Percentiles rank a stretch among this genome's conserved stretches.
Conservation (phyloP, 2,113 vertebrate species). For the Trochalopteron elliotii region DNA sequence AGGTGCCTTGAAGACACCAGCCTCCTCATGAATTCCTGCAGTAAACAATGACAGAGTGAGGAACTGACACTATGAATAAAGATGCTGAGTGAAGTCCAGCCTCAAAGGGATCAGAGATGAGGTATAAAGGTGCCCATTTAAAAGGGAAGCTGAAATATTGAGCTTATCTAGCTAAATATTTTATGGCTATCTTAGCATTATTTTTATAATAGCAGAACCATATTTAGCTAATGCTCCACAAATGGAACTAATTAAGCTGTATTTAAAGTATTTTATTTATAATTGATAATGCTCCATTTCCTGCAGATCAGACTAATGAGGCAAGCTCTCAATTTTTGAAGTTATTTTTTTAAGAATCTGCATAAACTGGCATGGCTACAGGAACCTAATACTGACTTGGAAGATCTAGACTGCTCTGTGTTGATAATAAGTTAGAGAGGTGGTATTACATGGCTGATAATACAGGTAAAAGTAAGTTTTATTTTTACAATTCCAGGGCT, state of each 20-base stretch:
- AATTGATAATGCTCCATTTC: slow-evolving; percentile 18
- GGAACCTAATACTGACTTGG: background rate
- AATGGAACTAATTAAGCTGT: slow-evolving; percentile 3
- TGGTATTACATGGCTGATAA: background rate
- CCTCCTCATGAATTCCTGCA: background rate
- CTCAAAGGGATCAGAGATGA: background rate
- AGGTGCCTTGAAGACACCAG: background rate
- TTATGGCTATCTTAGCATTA: background rate
- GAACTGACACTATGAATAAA: background rate
- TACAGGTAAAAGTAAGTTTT: background rate
- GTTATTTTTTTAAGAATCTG: background rate
- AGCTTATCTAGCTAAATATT: background rate
- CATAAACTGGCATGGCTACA: background rate
- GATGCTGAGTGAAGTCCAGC: background rate
- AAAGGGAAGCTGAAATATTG: background rate
- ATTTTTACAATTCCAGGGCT: background rate
- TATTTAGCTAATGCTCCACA: slow-evolving; percentile 6
- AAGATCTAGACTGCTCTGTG: background rate
- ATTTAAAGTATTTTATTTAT: slow-evolving; percentile 40
- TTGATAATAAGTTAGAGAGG: background rate
- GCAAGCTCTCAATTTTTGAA: background rate
- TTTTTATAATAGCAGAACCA: background rate
- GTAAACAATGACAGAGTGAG: background rate
- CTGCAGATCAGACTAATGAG: slow-evolving; percentile 26
- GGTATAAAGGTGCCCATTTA: background rate